Evolutionary conservation across 2,113 vertebrate species (phyloP), one percentile per base, ranked within the genome.

Genomic region (Lipophrys pholis): DNA sequence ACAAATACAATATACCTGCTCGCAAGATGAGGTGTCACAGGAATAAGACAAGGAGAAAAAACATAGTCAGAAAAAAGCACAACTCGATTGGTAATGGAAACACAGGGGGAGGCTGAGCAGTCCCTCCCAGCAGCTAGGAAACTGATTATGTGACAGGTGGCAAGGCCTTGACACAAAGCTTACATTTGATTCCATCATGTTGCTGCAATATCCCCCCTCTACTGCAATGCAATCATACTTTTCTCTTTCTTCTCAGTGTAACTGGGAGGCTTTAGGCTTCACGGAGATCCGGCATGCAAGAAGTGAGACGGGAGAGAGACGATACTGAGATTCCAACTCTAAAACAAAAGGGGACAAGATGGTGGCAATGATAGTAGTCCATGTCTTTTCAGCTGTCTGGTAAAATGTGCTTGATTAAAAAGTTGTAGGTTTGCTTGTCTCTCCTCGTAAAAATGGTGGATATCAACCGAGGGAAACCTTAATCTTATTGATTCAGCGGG

Each of bases 81-180:
- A 59, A 49, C 56, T 51, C 41, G 11, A 68, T 6, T 52, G 42
- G 58, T 39, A 64, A 2, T 40, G 2, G 53, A 69, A 76, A 71
- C 17, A 14, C 21, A 16, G 39, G 2, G 38, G 17, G 53, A 15
- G 14, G 40, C 38, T 42, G 64, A 52, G 16, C 6, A 45, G 8
- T 64, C 38, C 43, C 50, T 8, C 36, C 46, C 38, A 46, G 67
- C 45, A 60, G 64, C 17, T 12, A 14, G 39, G 49, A 71, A 81
- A 69, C 5, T 59, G 59, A 80, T 80, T 55, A 45, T 71, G 21
- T 77, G 64, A 67, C 42, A 63, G 59, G 67, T 79, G 60, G 75
- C 30, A 49, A 65, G 38, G 39, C 53, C 53, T 55, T 63, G 51
- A 81, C 46, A 63, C n/a, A 5, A 61, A 42, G 38, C 17, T 71